Conservation (phyloP, 2,888 invertebrate genomes). For the Aleiodes testaceus region DNA sequence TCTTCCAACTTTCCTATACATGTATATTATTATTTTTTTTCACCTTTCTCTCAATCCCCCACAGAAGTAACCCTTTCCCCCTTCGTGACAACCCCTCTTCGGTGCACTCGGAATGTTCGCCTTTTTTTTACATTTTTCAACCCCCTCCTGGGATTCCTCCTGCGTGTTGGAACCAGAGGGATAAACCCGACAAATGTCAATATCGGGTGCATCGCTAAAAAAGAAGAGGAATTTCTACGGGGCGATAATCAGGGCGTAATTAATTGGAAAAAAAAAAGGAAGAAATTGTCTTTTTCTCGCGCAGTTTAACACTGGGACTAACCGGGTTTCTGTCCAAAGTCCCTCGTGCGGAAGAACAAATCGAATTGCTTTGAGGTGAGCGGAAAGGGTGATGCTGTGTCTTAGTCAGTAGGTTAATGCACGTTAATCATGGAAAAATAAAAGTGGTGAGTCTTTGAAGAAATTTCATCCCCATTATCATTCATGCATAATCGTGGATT, state of each 20-base stretch:
- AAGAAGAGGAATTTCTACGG: conserved; percentile 44
- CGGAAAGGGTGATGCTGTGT: neutral
- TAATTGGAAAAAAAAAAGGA: conserved; percentile 64
- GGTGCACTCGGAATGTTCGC: conserved; percentile 27
- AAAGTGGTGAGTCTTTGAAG: conserved; percentile 18
- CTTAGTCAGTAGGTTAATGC: conserved; percentile 33
- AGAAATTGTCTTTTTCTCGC: conserved; percentile 52
- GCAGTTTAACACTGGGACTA: conserved; percentile 17
- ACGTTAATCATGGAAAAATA: conserved; percentile 20
- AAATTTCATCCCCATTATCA: conserved; percentile 17
- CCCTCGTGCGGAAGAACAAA: conserved; percentile 19
- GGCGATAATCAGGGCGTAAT: conserved; percentile 72
- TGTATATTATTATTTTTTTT: conserved; percentile 16
- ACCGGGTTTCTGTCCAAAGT: conserved; percentile 16
- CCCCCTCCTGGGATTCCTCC: conserved; percentile 40
- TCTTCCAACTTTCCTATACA: conserved; percentile 42
- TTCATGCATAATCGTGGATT: neutral
- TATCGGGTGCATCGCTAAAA: conserved; percentile 61
- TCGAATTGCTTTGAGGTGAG: conserved; percentile 17
- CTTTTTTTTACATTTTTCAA: neutral
- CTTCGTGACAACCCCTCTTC: conserved; percentile 28
- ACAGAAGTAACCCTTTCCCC: conserved; percentile 15
- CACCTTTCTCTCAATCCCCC: conserved; percentile 37
- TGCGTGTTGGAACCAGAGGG: conserved; percentile 23
- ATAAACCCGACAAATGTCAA: conserved; percentile 68